Base-by-base conservation (phyloP, 2,888 invertebrate genomes). In the Caenorhabditis sinica region DNA sequence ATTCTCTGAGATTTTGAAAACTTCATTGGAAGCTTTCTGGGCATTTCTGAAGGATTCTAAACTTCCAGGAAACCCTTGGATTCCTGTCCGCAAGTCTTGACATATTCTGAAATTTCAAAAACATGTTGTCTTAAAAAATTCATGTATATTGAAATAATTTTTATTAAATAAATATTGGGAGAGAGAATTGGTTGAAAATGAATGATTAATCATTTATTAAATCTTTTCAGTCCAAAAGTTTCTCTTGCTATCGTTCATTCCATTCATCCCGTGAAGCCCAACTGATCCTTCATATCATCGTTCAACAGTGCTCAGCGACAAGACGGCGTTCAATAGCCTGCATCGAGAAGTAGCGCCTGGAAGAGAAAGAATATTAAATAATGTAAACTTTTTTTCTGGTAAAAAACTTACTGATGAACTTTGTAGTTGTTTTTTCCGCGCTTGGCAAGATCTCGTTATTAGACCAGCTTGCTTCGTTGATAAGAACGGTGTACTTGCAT, bases 401-500 rank as follows among this genome's bases (percentile, higher is more conserved):
- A 51, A 74, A 60, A 28, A 61, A 82, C 85, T 73, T 20, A 88
- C 88, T 77, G 61, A 58, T 75, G 60, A 17, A 71, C 71, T 53
- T 71, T 85, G 58, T 60, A 87, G 71, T 87, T 83, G 69, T 85
- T 81, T 1, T 66, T 53, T 56, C 86, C 88, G 25, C 88, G 20
- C 28, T 88, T 88, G 36, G 88, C 87, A 20, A 85, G 25, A 17
- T 87, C 28, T 88, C 86, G 40, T 83, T 73, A 65, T 76, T 77
- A 8, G 83, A 43, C 61, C 84, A 75, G 11, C 43, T 49, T 8
- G 68, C 49, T 6, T 88, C 88, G 65, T 88, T 87, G 17, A 43
- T 30, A 17, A 87, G 58, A 6, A 87, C 75, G 1, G 79, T 81
- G 79, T 85, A 84, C 15, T 82, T 69, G 30, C 75, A 53, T 20